phyloP scores from a whole-genome alignment of 1,140 invertebrate species.

The Acromyrmex charruanus region DNA sequence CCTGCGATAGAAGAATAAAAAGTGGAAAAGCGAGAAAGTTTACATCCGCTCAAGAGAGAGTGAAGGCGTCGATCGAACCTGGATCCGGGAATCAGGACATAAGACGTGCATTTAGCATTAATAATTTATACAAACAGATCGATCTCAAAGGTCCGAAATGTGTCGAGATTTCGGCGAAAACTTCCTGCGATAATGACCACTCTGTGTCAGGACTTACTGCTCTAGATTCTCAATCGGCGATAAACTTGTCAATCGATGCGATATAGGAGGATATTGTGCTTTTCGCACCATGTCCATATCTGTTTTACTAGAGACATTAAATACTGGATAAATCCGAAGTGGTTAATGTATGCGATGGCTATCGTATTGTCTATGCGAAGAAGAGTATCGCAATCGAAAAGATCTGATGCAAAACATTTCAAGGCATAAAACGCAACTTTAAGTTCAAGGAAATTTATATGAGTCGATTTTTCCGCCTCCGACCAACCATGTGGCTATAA shows the following conservation, averaged over 20 bases:
- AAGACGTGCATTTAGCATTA: background rate
- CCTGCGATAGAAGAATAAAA: slow-evolving; percentile 57
- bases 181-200: background rate
- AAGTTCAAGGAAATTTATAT: slow-evolving; percentile 19
- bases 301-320: background rate
- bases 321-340: background rate
- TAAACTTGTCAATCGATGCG: background rate
- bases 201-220: background rate
- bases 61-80: background rate
- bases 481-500: background rate
- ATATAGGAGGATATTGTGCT: background rate
- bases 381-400: background rate
- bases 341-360: background rate
- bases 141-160: background rate
- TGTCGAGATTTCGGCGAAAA: too few relatives aligned
- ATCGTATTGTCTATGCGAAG: slow-evolving; percentile 15
- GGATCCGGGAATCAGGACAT: background rate
- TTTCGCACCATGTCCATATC: background rate
- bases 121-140: background rate
- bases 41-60: background rate
- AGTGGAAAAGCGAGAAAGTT: slow-evolving; percentile 73
- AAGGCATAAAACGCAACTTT: background rate
- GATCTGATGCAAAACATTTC: background rate
- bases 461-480: background rate
- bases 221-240: background rate